Percentiles rank a stretch among this genome's conserved stretches.
These are phyloP conservation scores for Diabrotica balteata DNA, from an alignment of 2,888 invertebrate species.

Conservation along the genomic window DNA sequence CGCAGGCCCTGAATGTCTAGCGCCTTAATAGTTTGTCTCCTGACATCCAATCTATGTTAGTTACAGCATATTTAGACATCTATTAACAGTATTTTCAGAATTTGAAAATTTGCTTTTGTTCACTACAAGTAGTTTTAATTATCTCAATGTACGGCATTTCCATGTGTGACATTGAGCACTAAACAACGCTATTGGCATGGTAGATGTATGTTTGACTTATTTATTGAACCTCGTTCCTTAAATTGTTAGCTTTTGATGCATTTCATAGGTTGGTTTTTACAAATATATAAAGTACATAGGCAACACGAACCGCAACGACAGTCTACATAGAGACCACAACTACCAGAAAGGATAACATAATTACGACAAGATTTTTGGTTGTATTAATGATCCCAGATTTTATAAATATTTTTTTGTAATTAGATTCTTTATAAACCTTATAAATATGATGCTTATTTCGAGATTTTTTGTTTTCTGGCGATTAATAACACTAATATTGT, in stretches of 20 bases:
- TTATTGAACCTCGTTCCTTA: constrained; percentile 35
- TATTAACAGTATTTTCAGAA: constrained; percentile 38
- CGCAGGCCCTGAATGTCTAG: too few relatives aligned
- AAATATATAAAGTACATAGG: too few relatives aligned
- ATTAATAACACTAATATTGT: too few relatives aligned
- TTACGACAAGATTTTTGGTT: too few relatives aligned
- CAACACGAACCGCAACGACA: too few relatives aligned
- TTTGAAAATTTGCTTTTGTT: constrained; percentile 39
- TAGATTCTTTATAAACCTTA: too few relatives aligned
- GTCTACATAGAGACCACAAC: too few relatives aligned
- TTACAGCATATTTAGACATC: constrained; percentile 33
- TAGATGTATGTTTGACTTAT: constrained; percentile 35
- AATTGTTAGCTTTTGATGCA: constrained; percentile 37
- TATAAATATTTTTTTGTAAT: too few relatives aligned
- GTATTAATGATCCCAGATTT: too few relatives aligned
- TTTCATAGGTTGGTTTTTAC: constrained; percentile 28
- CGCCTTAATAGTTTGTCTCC: constrained; percentile 16
- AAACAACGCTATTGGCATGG: constrained; percentile 36
- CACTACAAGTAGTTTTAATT: constrained; percentile 38
- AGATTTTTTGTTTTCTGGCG: too few relatives aligned
- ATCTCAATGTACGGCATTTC: constrained; percentile 36
- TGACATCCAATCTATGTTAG: constrained; percentile 33
- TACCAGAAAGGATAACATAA: too few relatives aligned
- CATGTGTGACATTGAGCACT: constrained; percentile 35
- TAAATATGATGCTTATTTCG: too few relatives aligned